Conservation (phyloP, 2,113 vertebrate genomes). For the Octodon degus region DNA sequence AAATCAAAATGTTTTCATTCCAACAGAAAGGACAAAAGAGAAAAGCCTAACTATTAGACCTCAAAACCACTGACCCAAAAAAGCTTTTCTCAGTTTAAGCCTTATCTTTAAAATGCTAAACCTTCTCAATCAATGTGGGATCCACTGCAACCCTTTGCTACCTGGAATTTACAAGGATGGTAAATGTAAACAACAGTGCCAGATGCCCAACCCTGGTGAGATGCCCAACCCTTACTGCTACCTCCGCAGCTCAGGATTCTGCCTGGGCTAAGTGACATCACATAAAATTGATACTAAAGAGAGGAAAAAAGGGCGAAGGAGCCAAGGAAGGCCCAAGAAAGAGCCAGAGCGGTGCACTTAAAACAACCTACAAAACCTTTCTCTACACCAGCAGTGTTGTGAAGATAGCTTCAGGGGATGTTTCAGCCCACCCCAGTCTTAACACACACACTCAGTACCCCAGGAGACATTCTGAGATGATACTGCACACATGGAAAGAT, state of each 20-base stretch:
- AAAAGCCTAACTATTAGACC: slow-evolving; percentile 67
- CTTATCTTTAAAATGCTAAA: slow-evolving; percentile 33
- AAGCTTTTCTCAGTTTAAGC: slow-evolving; percentile 49
- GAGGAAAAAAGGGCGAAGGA: background rate
- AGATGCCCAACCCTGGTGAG: background rate
- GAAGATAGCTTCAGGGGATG: slow-evolving; percentile 82
- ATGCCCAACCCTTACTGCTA: background rate
- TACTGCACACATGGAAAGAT: slow-evolving; percentile 83
- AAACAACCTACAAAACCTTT: background rate
- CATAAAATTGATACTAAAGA: slow-evolving; percentile 44
- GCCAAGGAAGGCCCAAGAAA: slow-evolving; percentile 17
- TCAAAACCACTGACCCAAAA: slow-evolving; percentile 66
- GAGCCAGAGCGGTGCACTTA: slow-evolving; percentile 26
- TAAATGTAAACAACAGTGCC: slow-evolving; percentile 2
- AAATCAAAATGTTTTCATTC: slow-evolving; percentile 35
- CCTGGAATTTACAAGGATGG: background rate
- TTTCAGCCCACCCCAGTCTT: slow-evolving; percentile 74
- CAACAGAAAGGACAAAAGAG: slow-evolving; percentile 58
- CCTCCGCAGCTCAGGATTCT: background rate
- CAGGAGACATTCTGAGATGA: slow-evolving; percentile 83
- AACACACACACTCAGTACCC: slow-evolving; percentile 81
- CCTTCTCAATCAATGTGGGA: slow-evolving; percentile 13
- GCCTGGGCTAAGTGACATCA: background rate
- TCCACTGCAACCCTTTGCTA: background rate
- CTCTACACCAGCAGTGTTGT: slow-evolving; percentile 77